Conservation (phyloP, 2,888 invertebrate genomes). For the Chrysolina oricalcia region DNA sequence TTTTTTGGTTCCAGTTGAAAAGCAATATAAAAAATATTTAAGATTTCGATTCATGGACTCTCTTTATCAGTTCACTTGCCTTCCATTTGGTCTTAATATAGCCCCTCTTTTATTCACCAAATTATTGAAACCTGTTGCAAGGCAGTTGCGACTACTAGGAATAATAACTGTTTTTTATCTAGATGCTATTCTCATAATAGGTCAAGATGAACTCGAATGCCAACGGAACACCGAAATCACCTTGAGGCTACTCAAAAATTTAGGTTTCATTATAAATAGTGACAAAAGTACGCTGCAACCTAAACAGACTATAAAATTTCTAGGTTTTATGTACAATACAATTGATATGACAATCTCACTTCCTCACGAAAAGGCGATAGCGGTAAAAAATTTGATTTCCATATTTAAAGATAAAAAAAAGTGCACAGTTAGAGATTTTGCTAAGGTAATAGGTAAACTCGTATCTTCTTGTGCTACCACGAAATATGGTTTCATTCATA, state of each 20-base stretch:
- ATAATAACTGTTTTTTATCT: constrained; percentile 48
- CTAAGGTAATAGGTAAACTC: too few relatives aligned
- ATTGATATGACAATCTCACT: neutral
- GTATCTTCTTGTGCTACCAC: too few relatives aligned
- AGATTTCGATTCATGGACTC: constrained; percentile 51
- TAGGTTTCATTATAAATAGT: neutral
- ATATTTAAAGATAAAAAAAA: neutral
- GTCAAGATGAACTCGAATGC: neutral
- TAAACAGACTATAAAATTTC: neutral
- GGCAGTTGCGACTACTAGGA: constrained; percentile 38
- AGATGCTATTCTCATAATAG: constrained; percentile 52
- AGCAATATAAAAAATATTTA: constrained; percentile 49
- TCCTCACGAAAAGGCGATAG: neutral
- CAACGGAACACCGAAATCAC: neutral
- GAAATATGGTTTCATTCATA: too few relatives aligned
- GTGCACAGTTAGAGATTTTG: too few relatives aligned
- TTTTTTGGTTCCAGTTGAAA: constrained; percentile 50
- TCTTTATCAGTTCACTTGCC: constrained; percentile 54
- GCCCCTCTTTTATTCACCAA: constrained; percentile 55
- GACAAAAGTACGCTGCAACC: neutral
- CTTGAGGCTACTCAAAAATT: neutral
- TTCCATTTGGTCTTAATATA: constrained; percentile 49
- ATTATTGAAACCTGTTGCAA: constrained; percentile 53
- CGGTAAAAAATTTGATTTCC: neutral
- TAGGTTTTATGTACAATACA: neutral